phyloP scores from a whole-genome alignment of 2,113 vertebrate species.

The Cephalopterus ornatus region DNA sequence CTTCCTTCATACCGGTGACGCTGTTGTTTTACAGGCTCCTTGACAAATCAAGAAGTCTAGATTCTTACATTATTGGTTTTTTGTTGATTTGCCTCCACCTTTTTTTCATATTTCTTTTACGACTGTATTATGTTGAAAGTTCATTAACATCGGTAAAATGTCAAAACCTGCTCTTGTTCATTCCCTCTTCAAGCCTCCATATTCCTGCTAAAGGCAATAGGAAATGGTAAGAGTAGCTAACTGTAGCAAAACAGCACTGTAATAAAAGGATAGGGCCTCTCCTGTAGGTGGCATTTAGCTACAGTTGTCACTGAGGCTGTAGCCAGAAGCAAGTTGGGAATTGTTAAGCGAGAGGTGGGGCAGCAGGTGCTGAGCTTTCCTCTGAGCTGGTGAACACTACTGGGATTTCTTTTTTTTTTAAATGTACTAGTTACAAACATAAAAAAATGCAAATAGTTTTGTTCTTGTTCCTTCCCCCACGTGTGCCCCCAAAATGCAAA shows the following conservation, averaged over 20 bases:
- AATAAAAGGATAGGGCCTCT: fast-evolving
- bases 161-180: background rate
- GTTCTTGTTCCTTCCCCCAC: background rate
- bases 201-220: background rate
- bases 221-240: background rate
- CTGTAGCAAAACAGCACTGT: background rate
- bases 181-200: background rate
- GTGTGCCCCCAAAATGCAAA: background rate
- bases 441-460: background rate
- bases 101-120: background rate
- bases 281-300: background rate
- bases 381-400: background rate
- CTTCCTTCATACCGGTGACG: background rate
- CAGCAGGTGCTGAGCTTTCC: background rate
- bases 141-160: background rate
- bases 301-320: background rate
- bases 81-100: background rate
- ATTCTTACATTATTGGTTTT: fast-evolving
- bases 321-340: background rate
- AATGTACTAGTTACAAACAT: background rate
- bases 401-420: background rate
- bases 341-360: fast-evolving
- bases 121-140: background rate
- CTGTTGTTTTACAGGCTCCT: background rate
- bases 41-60: background rate